Conservation (phyloP, 2,888 invertebrate genomes). For the Eledona agricola region DNA sequence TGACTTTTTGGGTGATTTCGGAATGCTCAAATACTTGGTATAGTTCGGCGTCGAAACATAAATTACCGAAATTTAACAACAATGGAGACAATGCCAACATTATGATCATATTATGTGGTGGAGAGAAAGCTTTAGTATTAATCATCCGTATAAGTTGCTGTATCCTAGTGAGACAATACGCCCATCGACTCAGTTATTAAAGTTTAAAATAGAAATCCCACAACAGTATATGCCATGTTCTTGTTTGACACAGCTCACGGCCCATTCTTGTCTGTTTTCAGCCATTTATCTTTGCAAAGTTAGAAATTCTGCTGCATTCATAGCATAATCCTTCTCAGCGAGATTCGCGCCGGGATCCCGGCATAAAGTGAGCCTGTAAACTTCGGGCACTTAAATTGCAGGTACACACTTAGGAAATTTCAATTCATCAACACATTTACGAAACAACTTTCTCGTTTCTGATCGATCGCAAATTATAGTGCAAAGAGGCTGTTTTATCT, state of each 20-base stretch:
- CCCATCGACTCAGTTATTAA: slow-evolving; percentile 39
- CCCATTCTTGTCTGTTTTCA: slow-evolving; percentile 46
- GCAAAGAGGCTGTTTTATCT: slow-evolving; percentile 43
- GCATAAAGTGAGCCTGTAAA: slow-evolving; percentile 38
- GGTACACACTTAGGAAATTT: slow-evolving; percentile 27
- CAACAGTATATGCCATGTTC: slow-evolving; percentile 43
- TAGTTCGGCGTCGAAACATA: slow-evolving; percentile 25
- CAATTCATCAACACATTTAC: slow-evolving; percentile 29
- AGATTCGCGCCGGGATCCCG: slow-evolving; percentile 41
- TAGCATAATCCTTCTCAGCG: slow-evolving; percentile 44
- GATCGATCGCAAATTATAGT: slow-evolving; percentile 13
- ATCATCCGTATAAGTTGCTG: slow-evolving; percentile 35
- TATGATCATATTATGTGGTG: slow-evolving; percentile 28
- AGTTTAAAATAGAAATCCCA: slow-evolving; percentile 42
- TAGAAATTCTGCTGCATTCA: slow-evolving; percentile 46
- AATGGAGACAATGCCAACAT: slow-evolving; percentile 32
- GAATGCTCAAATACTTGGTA: slow-evolving; percentile 21
- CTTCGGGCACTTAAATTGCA: slow-evolving; percentile 38
- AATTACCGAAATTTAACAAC: slow-evolving; percentile 28
- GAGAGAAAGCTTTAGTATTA: slow-evolving; percentile 32
- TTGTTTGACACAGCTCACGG: slow-evolving; percentile 42
- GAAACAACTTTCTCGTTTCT: slow-evolving; percentile 6
- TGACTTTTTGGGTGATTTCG: slow-evolving; percentile 21
- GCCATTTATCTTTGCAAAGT: slow-evolving; percentile 45
- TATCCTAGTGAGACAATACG: slow-evolving; percentile 36